A percentile compares a stretch with the other conserved stretches of the same genome.
phyloP scores from a whole-genome alignment of 2,797 vertebrate genomes.

The Pelochelys cantorii region DNA sequence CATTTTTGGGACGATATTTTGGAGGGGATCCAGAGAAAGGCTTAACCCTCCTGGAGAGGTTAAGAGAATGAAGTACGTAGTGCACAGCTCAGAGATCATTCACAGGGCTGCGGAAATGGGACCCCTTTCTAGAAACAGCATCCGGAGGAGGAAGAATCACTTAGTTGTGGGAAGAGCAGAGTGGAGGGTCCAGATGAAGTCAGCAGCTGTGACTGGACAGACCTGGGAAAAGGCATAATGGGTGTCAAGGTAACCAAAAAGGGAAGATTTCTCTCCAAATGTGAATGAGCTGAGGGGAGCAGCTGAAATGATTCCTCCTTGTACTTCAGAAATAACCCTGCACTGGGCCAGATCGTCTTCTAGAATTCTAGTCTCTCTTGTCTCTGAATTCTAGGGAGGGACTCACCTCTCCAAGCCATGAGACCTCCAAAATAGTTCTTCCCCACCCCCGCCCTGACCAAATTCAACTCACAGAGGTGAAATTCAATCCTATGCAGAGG shows the following conservation, averaged over 20 bases:
- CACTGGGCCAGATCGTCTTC: neutral
- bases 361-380: neutral
- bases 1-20: slow-evolving; percentile 35
- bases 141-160: neutral
- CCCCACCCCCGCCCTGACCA: neutral
- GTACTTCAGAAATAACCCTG: neutral
- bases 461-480: neutral
- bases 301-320: neutral
- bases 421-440: neutral
- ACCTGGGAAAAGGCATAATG: neutral
- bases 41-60: slow-evolving; percentile 35
- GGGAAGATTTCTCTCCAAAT: neutral
- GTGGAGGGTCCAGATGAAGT: neutral
- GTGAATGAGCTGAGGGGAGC: neutral
- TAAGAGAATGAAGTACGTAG: slow-evolving; percentile 22
- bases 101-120: neutral
- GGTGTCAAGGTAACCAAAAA: neutral
- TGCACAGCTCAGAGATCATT: neutral
- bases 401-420: neutral
- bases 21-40: slow-evolving; percentile 61
- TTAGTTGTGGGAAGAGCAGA: neutral
- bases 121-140: neutral
- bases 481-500: neutral
- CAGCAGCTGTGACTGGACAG: neutral
- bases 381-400: neutral